Evolutionary conservation across 2,888 invertebrate genomes (phyloP).

Genomic region (Agrochola lychnidis): DNA sequence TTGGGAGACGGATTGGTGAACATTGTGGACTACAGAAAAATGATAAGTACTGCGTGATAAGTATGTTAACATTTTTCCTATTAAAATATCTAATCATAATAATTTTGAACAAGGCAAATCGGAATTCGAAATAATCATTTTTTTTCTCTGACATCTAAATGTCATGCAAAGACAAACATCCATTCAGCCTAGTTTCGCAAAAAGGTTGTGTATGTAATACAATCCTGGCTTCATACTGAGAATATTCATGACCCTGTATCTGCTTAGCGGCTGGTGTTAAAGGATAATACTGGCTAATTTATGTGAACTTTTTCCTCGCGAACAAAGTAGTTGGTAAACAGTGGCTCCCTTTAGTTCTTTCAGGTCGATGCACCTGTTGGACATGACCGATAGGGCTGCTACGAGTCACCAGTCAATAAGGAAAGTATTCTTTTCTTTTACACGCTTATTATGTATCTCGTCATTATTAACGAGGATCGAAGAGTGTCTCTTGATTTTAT

Average conservation of each 20-base stretch:
- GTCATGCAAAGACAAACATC: conserved; percentile 33
- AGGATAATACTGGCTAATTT: conserved; percentile 57
- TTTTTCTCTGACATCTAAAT: not conserved
- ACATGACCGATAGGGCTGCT: conserved; percentile 46
- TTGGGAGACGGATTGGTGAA: not conserved
- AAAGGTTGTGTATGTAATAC: conserved; percentile 13
- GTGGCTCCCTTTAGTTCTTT: conserved; percentile 59
- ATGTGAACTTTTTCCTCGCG: conserved; percentile 62
- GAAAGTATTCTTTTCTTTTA: not conserved
- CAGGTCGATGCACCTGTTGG: conserved; percentile 60
- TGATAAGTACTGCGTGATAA: not conserved
- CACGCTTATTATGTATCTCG: too few relatives aligned
- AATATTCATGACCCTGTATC: conserved; percentile 44
- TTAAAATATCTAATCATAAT: not conserved
- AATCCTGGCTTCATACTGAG: conserved; percentile 6
- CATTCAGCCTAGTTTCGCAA: conserved; percentile 49
- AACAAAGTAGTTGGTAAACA: conserved; percentile 57
- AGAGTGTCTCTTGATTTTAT: not conserved
- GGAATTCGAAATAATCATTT: not conserved
- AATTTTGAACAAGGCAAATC: not conserved
- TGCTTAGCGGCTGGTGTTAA: conserved; percentile 25
- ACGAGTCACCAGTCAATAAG: not conserved
- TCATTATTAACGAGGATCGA: not conserved
- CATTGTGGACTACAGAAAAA: not conserved
- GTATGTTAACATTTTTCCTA: not conserved